Evolutionary conservation across 2,797 vertebrate species (phyloP).

Genomic region (Darevskia mixta): DNA sequence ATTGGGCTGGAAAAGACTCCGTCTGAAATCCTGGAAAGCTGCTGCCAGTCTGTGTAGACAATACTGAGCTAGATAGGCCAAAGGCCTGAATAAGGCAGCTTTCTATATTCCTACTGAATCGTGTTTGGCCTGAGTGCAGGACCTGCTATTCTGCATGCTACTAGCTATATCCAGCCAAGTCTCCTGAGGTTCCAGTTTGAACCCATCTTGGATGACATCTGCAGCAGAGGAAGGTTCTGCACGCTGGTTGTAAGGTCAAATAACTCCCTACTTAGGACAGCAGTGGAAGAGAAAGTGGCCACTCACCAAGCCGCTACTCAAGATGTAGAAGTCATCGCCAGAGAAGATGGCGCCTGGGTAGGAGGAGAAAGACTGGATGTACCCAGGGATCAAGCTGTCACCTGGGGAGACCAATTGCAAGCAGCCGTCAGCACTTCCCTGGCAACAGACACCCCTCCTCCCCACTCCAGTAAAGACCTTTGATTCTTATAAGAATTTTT

Average conservation of each 20-base stretch:
- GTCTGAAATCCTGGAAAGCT: too few relatives aligned
- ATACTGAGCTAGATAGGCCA: too few relatives aligned
- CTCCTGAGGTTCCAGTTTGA: too few relatives aligned
- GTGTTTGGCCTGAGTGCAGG: neutral
- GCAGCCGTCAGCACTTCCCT: constrained; percentile 18
- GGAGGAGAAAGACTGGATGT: constrained; percentile 88
- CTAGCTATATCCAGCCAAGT: neutral
- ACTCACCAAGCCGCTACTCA: constrained; percentile 93
- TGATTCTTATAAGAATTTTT: too few relatives aligned
- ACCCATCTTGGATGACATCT: neutral
- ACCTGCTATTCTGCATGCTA: neutral
- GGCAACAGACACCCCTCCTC: neutral
- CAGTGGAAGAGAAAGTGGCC: accelerated
- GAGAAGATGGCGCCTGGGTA: constrained; percentile 95
- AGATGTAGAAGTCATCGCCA: constrained; percentile 94
- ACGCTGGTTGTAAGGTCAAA: neutral
- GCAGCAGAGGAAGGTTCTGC: neutral
- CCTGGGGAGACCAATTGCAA: constrained; percentile 44
- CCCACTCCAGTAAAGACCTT: too few relatives aligned
- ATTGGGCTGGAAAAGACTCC: too few relatives aligned
- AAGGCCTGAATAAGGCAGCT: too few relatives aligned
- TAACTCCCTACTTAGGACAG: neutral
- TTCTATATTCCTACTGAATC: neutral
- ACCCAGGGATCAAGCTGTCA: constrained; percentile 83
- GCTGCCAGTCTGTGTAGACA: too few relatives aligned